A percentile compares a stretch with the other conserved stretches of the same genome.
Evolutionary conservation across 2,113 vertebrate species (phyloP).

Genomic region (Lophochroa leadbeateri): DNA sequence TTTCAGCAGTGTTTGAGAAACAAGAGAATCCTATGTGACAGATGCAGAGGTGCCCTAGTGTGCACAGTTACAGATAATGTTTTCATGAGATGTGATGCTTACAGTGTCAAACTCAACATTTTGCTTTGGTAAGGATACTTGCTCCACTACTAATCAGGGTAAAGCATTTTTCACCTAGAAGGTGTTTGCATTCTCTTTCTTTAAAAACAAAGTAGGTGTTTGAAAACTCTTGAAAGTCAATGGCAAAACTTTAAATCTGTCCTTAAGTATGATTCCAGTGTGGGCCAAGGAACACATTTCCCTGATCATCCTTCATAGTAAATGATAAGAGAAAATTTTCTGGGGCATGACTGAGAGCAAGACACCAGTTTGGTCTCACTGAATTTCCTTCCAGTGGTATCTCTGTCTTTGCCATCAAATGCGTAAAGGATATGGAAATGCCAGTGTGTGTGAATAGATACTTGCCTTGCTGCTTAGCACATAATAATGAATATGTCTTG

Average conservation of each 20-base stretch:
- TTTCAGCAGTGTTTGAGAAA: not conserved
- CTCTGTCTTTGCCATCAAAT: not conserved
- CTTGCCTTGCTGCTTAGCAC: not conserved
- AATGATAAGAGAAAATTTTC: not conserved
- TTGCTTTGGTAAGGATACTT: not conserved
- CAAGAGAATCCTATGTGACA: not conserved
- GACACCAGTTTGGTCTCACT: not conserved
- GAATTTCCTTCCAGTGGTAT: not conserved
- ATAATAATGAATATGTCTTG: not conserved
- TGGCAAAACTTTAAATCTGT: not conserved
- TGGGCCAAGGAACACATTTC: not conserved
- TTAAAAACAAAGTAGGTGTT: not conserved
- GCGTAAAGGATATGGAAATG: not conserved
- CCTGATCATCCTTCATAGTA: not conserved
- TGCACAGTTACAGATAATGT: not conserved
- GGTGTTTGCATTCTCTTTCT: not conserved
- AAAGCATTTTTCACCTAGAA: not conserved
- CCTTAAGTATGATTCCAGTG: not conserved
- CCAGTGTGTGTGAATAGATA: not conserved
- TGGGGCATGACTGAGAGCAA: not conserved
- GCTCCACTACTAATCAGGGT: not conserved
- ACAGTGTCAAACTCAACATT: rapidly evolving
- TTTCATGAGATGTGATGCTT: not conserved
- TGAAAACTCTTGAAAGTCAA: not conserved
- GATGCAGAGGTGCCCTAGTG: not conserved